These are phyloP conservation scores for Caenorhabditis briggsae DNA, from an alignment of 1,140 invertebrate genomes.

Conservation along the genomic window DNA sequence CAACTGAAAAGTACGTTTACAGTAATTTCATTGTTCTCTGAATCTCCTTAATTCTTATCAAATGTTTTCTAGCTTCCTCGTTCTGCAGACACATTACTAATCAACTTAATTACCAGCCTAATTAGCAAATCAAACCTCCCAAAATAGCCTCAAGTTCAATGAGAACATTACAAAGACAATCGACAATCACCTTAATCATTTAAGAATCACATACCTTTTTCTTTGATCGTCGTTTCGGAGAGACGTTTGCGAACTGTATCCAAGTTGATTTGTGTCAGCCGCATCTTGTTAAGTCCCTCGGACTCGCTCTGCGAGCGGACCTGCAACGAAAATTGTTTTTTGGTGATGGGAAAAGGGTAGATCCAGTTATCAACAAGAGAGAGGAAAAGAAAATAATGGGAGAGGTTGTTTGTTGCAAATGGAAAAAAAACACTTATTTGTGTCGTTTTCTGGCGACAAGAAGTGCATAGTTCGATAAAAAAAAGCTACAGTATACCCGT, in stretches of 20 bases:
- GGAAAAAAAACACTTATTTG: slow-evolving; percentile 43
- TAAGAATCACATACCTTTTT: slow-evolving; percentile 2
- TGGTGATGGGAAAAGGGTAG: not conserved
- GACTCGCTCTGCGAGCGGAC: slow-evolving; percentile 67
- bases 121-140: not conserved
- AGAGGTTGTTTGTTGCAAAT: slow-evolving; percentile 29
- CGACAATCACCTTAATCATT: not conserved
- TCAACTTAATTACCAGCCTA: not conserved
- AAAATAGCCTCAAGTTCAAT: slow-evolving; percentile 30
- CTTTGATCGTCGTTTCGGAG: slow-evolving; percentile 46
- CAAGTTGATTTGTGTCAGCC: slow-evolving; percentile 51
- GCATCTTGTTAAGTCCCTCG: slow-evolving; percentile 61
- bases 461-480: slow-evolving; percentile 39
- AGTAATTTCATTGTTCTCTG: too few relatives aligned
- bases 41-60: too few relatives aligned
- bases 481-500: slow-evolving; percentile 37
- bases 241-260: slow-evolving; percentile 41
- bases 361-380: not conserved
- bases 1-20: too few relatives aligned
- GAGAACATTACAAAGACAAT: not conserved
- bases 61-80: slow-evolving; percentile 9
- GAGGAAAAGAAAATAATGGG: not conserved
- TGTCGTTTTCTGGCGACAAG: not conserved
- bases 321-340: slow-evolving; percentile 51
- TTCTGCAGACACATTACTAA: not conserved